Evolutionary conservation across 1,140 invertebrate genomes (phyloP), one percentile per base, ranked within the genome.

Genomic region (Conus betulinus): DNA sequence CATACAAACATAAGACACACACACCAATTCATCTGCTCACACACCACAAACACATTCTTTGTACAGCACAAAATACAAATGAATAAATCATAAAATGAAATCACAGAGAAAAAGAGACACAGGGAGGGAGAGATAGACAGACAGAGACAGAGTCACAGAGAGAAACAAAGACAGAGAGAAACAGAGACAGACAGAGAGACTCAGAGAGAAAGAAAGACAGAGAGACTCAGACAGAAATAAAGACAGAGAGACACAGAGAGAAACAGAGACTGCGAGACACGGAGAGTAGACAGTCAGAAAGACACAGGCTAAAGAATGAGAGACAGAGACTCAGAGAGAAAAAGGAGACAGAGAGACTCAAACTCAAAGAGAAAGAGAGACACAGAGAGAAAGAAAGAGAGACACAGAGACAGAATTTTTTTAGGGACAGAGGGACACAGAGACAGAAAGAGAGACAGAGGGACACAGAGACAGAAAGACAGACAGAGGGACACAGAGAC

Each of bases 311-410:
- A 63, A 20, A 63, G 60, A 63, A 20, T 76, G 85, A 87, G 85
- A 76, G 85, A 74, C 63, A 87, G 85, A 87, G 85, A 87, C 17
- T 76, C 63, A 87, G 85, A 74, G 60, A 76, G 67, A 87, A 17
- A 76, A 83, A 20, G 17, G 60, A 63, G 74, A 82, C 39, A 87
- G 76, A 89, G 84, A 84, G 55, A 74, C 5, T 39, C 63, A 74
- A 6, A 74, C 63, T 39, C 10, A 74, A 57, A 82, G 74, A 82
- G 60, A 87, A 55, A 89, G 84, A 84, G 55, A 74, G 87, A 83
- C 15, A 51, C 78, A 84, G 25, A 84, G 87, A 84, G 53, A 84
- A 81, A 87, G 52, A 87, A 78, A 87, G 52, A 81, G 67, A 87
- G 57, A 60, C 11, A 76, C 15, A 23, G 57, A n/a, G 15, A 55